Base-by-base conservation (phyloP, 2,113 vertebrate genomes). In the Willisornis vidua region DNA sequence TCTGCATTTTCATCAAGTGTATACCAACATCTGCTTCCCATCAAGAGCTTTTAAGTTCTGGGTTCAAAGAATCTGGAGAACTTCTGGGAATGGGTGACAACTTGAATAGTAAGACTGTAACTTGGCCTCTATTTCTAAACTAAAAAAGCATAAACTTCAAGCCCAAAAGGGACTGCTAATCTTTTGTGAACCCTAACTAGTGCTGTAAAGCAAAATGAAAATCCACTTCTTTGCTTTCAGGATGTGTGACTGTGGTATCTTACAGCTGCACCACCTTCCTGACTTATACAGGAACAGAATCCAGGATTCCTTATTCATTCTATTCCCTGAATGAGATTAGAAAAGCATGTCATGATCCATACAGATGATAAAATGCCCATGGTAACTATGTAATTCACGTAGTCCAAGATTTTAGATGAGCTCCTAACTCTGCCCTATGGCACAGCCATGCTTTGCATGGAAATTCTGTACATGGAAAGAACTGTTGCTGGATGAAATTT, bases 21-120 rank as follows among this genome's bases (percentile, higher is more conserved):
- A 49, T 66, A 83, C 85, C 59, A 80, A 75, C 89, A 96, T 93
- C 95, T 96, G 95, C 46, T 96, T 94, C 67, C 54, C 85, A 95
- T 93, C 87, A 85, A 55, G 4, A 80, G 81, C 68, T 95, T 85
- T 95, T 46, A 75, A 93, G 54, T 68, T 85, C 58, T 79, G 70
- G 19, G 73, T 70, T 83, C 85, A 76, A 89, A 85, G 87, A 73
- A 85, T 68, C 43, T 37, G 48, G 48, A 94, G 62, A 95, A 85
- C 89, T 95, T 91, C 94, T 96, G 87, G 71, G 78, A 58, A 89
- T 33, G 87, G 82, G 81, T 52, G 81, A 93, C 85, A 92, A 90
- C 46, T 54, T 16, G 26, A 85, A 67, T 66, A 93, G 82, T 63
- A 87, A 74, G 63, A 75, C 82, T 80, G 58, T 25, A 89, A 93